phyloP scores from a whole-genome alignment of 2,797 vertebrate species.

The Lutjanus argentimaculatus region DNA sequence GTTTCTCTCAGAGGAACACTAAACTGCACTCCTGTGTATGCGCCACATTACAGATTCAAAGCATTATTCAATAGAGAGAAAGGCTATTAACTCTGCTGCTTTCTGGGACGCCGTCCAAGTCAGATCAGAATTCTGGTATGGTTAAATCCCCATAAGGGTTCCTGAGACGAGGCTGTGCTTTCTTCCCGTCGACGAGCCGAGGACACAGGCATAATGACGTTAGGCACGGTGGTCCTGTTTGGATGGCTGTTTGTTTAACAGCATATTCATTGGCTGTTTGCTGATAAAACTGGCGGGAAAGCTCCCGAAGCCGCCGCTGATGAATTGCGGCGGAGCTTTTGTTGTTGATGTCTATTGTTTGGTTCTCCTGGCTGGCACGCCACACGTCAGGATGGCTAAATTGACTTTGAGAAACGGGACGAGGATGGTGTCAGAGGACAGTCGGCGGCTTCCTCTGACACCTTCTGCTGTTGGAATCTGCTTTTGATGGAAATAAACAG shows the following conservation, averaged over 20 bases:
- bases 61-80: conserved; percentile 85
- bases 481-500: conserved; percentile 31
- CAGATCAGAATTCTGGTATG: conserved; percentile 79
- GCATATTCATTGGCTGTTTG: conserved; percentile 77
- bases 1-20: conserved; percentile 78
- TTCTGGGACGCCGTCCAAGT: conserved; percentile 83
- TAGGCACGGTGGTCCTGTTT: conserved; percentile 77
- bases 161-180: conserved; percentile 73
- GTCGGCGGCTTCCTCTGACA: conserved; percentile 25
- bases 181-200: conserved; percentile 60
- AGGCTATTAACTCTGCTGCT: conserved; percentile 82
- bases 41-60: conserved; percentile 84
- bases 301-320: conserved; percentile 44
- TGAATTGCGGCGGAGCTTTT: conserved; percentile 47
- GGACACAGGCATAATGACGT: conserved; percentile 76
- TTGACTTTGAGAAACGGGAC: conserved; percentile 67
- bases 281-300: conserved; percentile 69
- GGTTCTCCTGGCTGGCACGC: conserved; percentile 31
- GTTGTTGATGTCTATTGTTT: conserved; percentile 57
- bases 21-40: conserved; percentile 78
- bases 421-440: conserved; percentile 44
- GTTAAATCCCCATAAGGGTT: conserved; percentile 82
- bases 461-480: conserved; percentile 17
- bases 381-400: conserved; percentile 40
- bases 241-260: conserved; percentile 80